Conservation (phyloP, 2,888 invertebrate genomes). For the Scaptomyza tumidula region DNA sequence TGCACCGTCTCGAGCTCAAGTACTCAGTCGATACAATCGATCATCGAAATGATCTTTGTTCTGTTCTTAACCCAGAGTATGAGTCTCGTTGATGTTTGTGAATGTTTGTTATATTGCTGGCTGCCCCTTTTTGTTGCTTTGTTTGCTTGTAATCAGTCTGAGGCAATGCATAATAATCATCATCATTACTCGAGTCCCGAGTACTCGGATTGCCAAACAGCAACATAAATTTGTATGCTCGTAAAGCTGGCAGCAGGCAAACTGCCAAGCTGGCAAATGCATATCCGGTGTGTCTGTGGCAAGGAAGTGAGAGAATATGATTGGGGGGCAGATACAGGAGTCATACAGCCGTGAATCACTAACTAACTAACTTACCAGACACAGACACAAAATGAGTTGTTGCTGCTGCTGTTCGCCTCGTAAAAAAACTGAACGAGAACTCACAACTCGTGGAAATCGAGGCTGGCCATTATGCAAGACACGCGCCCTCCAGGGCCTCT, state of each 20-base stretch:
- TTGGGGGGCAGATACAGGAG: slow-evolving; percentile 1
- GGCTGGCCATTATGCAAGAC: slow-evolving; percentile 72
- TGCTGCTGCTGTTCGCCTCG: slow-evolving; percentile 40
- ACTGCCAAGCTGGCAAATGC: slow-evolving; percentile 63
- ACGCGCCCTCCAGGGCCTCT: slow-evolving; percentile 70
- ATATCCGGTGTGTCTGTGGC: slow-evolving; percentile 66
- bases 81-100: too few species aligned
- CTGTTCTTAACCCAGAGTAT: slow-evolving; percentile 1
- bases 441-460: slow-evolving; percentile 48
- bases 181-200: slow-evolving; percentile 36
- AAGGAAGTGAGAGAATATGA: slow-evolving; percentile 59
- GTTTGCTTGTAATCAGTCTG: slow-evolving; percentile 65
- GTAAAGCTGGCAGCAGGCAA: slow-evolving; percentile 35
- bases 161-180: slow-evolving; percentile 65
- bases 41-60: slow-evolving; percentile 31
- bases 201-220: slow-evolving; percentile 28
- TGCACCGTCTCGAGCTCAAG: slow-evolving; percentile 29
- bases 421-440: slow-evolving; percentile 4
- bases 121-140: slow-evolving; percentile 19
- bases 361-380: slow-evolving; percentile 52
- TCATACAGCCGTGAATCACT: slow-evolving; percentile 66
- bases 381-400: slow-evolving; percentile 50
- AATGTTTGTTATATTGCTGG: background rate
- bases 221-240: slow-evolving; percentile 53
- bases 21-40: slow-evolving; percentile 36